phyloP scores from a whole-genome alignment of 2,797 vertebrate genomes.

The Oryzias dopingdopingensis region DNA sequence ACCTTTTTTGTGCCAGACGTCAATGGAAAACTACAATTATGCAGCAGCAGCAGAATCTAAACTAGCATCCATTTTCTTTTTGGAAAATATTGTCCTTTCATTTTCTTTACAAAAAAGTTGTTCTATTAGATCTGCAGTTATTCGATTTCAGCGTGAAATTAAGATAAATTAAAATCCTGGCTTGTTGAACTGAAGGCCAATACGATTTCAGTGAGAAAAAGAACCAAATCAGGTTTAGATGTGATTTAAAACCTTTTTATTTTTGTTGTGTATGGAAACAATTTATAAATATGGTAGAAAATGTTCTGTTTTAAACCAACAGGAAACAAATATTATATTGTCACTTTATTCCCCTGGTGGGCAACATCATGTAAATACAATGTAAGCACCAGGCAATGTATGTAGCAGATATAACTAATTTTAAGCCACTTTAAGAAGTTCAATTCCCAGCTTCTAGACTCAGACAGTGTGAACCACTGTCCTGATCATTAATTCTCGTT shows the following conservation, averaged over 20 bases:
- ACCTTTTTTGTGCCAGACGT: background rate
- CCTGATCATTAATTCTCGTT: slow-evolving; percentile 58
- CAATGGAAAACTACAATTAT: too few relatives aligned
- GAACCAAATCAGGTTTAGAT: background rate
- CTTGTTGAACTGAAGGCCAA: too few relatives aligned
- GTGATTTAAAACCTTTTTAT: background rate
- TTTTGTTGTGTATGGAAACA: background rate
- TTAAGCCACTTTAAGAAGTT: slow-evolving; percentile 63
- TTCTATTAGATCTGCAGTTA: too few relatives aligned
- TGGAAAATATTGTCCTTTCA: too few relatives aligned
- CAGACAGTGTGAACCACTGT: slow-evolving; percentile 44
- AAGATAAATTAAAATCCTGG: too few relatives aligned
- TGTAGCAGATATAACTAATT: slow-evolving; percentile 72
- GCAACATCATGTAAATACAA: slow-evolving; percentile 59
- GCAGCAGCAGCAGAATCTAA: too few relatives aligned
- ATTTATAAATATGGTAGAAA: too few relatives aligned
- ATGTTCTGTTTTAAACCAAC: slow-evolving; percentile 25
- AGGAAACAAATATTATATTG: slow-evolving; percentile 37
- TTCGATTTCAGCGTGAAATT: too few relatives aligned
- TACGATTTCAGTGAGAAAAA: too few relatives aligned
- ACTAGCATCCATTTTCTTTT: too few relatives aligned
- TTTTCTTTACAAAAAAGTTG: too few relatives aligned
- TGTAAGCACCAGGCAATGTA: slow-evolving; percentile 62
- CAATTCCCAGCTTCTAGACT: slow-evolving; percentile 55
- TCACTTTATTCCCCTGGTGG: slow-evolving; percentile 62